Base-by-base conservation (phyloP, 2,797 vertebrate genomes). In the Pseudochaenichthys georgianus region DNA sequence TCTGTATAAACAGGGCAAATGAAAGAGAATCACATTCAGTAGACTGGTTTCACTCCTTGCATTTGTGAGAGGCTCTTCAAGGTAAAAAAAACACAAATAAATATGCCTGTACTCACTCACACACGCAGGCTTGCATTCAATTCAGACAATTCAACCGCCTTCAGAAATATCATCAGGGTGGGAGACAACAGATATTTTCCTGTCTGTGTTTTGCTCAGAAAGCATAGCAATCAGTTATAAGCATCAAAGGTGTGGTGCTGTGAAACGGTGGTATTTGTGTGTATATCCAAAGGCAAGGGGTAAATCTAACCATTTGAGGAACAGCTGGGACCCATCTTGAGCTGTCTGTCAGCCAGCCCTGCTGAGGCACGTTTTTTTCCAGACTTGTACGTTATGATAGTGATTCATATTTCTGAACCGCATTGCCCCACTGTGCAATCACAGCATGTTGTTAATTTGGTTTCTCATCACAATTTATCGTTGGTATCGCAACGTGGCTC, bases 381-480 rank as follows among this genome's bases (percentile, higher is more conserved):
- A 86, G 88, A 86, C 84, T 87, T 77, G 77, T 83, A 81, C 72
- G 77, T 90, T 89, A 89, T 87, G 88, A 93, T 87, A 80, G 85
- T 80, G 88, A 95, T 93, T 93, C 82, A 87, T 89, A 90, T 85
- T 89, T 91, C 84, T 73, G 71, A 90, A 86, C 71, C 71, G 46
- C 68, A 83, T 91, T 85, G 61, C 89, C 84, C 86, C 51, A 84
- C 91, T 92, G 89, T 68, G 89, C 80, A 73, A 85, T 87, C 89
- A 77, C 91, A 91, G 92, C 87, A 68, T 90, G 91, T 77, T 80
- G 87, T 89, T 94, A 92, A 94, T 94, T 93, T 88, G 75, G 85
- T 92, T 93, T 92, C 88, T 91, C 89, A 79, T 89, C 82, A 82
- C 77, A 87, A 91, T 93, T 91, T 89, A 90, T 84, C 53, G 84